Percentiles rank a stretch among this genome's conserved stretches.
Conservation (phyloP, 2,888 invertebrate genomes). For the Leuctra nigra region DNA sequence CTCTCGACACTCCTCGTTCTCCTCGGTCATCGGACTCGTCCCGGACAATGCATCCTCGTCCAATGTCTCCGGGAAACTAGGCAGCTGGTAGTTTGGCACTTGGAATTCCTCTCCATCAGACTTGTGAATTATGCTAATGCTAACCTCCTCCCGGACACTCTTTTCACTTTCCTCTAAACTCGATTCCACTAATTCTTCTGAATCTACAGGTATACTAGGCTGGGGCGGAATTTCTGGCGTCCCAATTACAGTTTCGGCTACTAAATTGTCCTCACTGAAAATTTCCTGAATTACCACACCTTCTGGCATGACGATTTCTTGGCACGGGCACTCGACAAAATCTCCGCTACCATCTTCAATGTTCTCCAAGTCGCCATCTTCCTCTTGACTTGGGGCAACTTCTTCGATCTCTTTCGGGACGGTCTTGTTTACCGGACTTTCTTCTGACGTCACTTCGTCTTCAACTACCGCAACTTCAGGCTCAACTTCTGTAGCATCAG, state of each 20-base stretch:
- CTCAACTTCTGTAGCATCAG: conserved; percentile 13
- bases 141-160: conserved; percentile 33
- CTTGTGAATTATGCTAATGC: conserved; percentile 17
- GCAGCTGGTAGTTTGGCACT: conserved; percentile 14
- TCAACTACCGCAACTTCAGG: conserved; percentile 16
- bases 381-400: background rate
- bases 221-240: background rate
- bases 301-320: conserved; percentile 10
- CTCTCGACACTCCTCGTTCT: conserved; percentile 32
- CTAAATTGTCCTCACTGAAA: background rate
- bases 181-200: background rate
- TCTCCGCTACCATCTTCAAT: conserved; percentile 28
- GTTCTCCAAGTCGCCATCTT: conserved; percentile 5
- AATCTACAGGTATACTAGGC: background rate
- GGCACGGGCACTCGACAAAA: conserved; percentile 18
- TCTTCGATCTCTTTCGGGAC: conserved; percentile 31
- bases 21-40: conserved; percentile 33
- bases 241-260: background rate
- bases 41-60: conserved; percentile 32
- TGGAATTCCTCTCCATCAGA: conserved; percentile 8
- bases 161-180: conserved; percentile 33
- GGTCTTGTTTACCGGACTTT: too few species aligned
- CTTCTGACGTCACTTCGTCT: conserved; percentile 31
- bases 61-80: background rate
- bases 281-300: conserved; percentile 13